Evolutionary conservation across 2,797 vertebrate genomes (phyloP), one percentile per base, ranked within the genome.

Genomic region (Pagetopsis macropterus): DNA sequence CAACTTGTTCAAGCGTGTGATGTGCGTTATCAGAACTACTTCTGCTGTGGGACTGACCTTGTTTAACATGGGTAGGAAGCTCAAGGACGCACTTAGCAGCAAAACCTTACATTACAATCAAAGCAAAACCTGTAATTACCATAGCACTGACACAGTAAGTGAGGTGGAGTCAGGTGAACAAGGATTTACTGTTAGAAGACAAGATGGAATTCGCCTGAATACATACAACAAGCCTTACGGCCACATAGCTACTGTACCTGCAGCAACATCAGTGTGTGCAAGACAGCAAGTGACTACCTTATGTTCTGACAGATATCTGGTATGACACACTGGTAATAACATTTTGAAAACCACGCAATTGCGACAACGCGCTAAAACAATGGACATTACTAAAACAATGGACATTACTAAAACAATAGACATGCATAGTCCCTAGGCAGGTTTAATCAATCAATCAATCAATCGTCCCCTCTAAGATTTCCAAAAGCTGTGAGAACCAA

Each of bases 101-200:
- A 52, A 76, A 65, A 61, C 65, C 73, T 65, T 59, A 76, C 70
- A 64, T 40, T 71, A 65, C 71, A 79, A 55, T 48, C 60, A 51
- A 72, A 76, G 81, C 66, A 62, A 50, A 72, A 59, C 72, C 81
- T 71, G 67, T 82, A 70, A 84, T 87, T 89, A 80, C 50, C 60
- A 54, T 16, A 19, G 56, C 48, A 50, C 63, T 67, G 67, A 78
- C 64, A 67, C 21, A 56, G 51, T 57, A 45, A 67, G 65, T 31
- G 43, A 83, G 63, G 72, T 44, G 21, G 51, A 61, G 61, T 73
- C 13, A 31, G 68, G 72, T 59, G 66, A 75, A 60, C 23, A 57
- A 67, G 64, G 64, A 80, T 79, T 78, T 70, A 81, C 44, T 23
- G 64, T 72, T 44, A 37, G 27, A 40, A 62, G 60, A 81, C 72